Conservation (phyloP, 2,888 invertebrate genomes). For the Choristoneura rosaceana region DNA sequence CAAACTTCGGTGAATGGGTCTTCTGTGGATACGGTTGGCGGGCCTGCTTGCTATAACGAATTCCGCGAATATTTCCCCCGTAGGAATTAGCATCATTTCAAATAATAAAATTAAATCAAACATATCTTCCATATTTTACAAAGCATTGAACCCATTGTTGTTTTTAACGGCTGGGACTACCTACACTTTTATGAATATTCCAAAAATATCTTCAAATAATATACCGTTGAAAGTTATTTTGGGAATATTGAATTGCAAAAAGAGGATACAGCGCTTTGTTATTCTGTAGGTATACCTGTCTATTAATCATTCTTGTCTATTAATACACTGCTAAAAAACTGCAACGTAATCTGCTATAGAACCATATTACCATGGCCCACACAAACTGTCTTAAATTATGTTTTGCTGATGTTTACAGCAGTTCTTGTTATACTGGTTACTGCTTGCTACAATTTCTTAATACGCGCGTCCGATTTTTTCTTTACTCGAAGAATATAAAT, state of each 20-base stretch:
- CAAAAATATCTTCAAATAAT: too few relatives aligned
- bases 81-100: background rate
- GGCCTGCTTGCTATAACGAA: conserved; percentile 23
- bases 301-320: too few relatives aligned
- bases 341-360: background rate
- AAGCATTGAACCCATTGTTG: too few relatives aligned
- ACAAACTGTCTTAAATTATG: background rate
- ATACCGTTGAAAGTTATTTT: too few relatives aligned
- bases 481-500: conserved; percentile 47
- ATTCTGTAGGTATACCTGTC: too few relatives aligned
- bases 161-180: too few relatives aligned
- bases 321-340: background rate
- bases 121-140: background rate
- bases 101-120: background rate
- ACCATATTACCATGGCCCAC: conserved; percentile 12
- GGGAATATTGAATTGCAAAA: too few relatives aligned
- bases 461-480: conserved; percentile 68
- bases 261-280: too few relatives aligned
- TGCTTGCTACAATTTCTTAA: conserved; percentile 54
- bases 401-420: conserved; percentile 27
- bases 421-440: conserved; percentile 53
- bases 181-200: too few relatives aligned
- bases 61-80: conserved; percentile 12
- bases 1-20: conserved; percentile 39
- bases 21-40: conserved; percentile 28